Conservation (phyloP, 2,888 invertebrate species). For the Pristionchus exspectatus region DNA sequence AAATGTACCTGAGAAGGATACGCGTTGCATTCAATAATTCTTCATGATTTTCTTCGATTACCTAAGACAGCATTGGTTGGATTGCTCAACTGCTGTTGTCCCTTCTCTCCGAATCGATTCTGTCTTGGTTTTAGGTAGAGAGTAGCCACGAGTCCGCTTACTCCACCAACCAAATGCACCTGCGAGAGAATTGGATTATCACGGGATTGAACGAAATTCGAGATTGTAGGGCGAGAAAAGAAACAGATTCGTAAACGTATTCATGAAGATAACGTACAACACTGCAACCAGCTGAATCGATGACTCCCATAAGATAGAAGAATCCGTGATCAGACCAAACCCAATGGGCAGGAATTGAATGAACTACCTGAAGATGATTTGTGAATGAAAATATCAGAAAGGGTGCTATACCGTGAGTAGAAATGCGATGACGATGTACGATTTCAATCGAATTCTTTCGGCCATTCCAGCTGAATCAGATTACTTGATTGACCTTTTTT, state of each 20-base stretch:
- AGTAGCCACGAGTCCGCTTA: conserved; percentile 74
- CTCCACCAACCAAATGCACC: conserved; percentile 75
- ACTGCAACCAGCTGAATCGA: conserved; percentile 75
- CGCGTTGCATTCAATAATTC: background rate
- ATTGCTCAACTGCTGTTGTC: conserved; percentile 71
- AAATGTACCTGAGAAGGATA: conserved; percentile 65
- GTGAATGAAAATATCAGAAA: no score
- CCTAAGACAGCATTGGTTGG: conserved; percentile 73
- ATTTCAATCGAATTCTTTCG: conserved; percentile 73
- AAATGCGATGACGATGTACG: conserved; percentile 72
- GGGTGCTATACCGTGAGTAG: conserved; percentile 57
- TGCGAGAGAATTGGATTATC: background rate
- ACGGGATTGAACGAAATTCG: background rate
- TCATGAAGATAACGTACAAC: conserved; percentile 59
- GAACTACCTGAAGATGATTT: conserved; percentile 64
- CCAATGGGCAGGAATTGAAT: conserved; percentile 75
- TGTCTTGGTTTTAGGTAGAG: conserved; percentile 71
- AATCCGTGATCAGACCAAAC: conserved; percentile 72
- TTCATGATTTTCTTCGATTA: background rate
- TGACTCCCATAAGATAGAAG: conserved; percentile 70
- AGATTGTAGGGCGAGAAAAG: background rate
- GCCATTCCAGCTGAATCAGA: conserved; percentile 74
- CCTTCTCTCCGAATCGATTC: conserved; percentile 69
- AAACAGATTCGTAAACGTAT: background rate
- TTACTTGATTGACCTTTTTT: background rate